Evolutionary conservation across 2,113 vertebrate species (phyloP).

Genomic region (Eira barbara): DNA sequence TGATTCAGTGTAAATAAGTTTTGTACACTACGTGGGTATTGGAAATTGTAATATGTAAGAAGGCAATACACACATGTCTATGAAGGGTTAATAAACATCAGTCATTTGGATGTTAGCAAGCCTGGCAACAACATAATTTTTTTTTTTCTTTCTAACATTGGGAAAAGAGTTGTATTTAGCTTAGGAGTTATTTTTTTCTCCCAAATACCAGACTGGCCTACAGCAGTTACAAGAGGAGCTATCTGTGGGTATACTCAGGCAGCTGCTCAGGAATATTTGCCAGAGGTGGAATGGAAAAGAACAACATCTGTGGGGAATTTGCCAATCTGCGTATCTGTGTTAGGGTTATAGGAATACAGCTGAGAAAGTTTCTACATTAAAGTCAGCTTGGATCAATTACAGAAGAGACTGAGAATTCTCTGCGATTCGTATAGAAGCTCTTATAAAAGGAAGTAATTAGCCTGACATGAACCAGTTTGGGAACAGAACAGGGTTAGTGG

Average conservation of each 20-base stretch:
- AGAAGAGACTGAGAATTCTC: neutral
- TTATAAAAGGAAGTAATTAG: slow-evolving; percentile 71
- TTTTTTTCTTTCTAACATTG: neutral
- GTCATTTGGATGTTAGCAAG: neutral
- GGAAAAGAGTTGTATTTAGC: neutral
- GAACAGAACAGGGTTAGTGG: slow-evolving; percentile 70
- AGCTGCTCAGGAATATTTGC: neutral
- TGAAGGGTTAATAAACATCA: neutral
- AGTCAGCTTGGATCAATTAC: neutral
- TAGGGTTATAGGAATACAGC: neutral
- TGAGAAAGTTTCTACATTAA: neutral
- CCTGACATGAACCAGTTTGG: slow-evolving; percentile 54
- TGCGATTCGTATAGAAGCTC: slow-evolving; percentile 16
- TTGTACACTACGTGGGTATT: neutral
- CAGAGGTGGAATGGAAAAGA: neutral
- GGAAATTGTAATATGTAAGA: neutral
- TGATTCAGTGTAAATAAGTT: neutral
- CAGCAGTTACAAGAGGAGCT: neutral
- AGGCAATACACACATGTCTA: neutral
- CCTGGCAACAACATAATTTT: neutral
- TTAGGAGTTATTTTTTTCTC: neutral
- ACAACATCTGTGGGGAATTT: neutral
- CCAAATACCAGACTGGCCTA: neutral
- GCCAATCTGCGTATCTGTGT: neutral
- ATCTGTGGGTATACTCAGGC: neutral